Conservation (phyloP, 2,797 vertebrate species). For the Crocodylus rhombifer region DNA sequence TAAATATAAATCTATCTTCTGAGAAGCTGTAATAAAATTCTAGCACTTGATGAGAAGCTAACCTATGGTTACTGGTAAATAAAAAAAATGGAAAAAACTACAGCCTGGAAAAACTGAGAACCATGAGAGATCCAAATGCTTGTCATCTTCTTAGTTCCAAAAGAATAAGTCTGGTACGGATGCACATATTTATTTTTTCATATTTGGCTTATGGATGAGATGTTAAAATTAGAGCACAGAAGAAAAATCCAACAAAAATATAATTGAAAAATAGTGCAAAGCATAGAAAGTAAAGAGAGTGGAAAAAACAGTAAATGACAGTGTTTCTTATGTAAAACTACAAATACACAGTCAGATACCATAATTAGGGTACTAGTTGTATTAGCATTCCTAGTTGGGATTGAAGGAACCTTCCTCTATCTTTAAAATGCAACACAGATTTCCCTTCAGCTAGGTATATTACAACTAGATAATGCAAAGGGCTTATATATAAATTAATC, state of each 20-base stretch:
- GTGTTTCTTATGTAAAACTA: neutral
- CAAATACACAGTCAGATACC: rapidly evolving
- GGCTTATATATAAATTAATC: neutral
- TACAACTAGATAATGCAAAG: neutral
- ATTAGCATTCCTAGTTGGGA: neutral
- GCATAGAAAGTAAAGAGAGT: neutral
- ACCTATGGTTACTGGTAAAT: neutral
- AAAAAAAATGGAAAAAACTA: no score
- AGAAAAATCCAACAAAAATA: rapidly evolving
- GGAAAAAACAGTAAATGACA: neutral
- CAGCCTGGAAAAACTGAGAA: neutral
- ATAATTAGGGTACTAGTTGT: neutral
- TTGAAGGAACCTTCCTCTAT: neutral
- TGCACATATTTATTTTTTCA: neutral
- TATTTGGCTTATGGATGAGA: neutral
- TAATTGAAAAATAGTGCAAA: neutral
- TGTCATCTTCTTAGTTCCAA: neutral
- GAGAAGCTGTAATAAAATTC: neutral
- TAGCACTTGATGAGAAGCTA: neutral
- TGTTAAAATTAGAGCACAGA: neutral
- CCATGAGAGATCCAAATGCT: neutral
- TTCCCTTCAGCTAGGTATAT: neutral
- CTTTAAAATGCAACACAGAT: neutral
- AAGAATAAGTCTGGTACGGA: neutral
- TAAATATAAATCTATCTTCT: neutral